These are phyloP conservation scores for Drosophila picticornis DNA, from an alignment of 2,888 invertebrate genomes.

Conservation along the genomic window DNA sequence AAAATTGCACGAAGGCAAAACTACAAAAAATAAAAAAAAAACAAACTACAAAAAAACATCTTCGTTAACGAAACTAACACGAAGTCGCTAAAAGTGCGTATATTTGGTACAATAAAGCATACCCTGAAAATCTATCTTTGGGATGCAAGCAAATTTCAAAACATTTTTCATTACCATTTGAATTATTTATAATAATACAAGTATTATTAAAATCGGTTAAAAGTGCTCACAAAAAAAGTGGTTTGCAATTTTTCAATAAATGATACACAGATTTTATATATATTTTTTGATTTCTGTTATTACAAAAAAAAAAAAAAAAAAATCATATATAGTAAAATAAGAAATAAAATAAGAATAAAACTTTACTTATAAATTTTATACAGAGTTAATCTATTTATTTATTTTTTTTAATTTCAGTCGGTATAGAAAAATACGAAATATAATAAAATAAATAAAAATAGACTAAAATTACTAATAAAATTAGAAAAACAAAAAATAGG, in stretches of 20 bases:
- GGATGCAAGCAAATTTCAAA: not conserved
- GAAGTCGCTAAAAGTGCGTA: constrained; percentile 67
- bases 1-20: constrained; percentile 66
- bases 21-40: constrained; percentile 12
- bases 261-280: not conserved
- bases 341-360: not conserved
- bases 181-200: no score
- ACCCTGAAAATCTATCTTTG: constrained; percentile 8
- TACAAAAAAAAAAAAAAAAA: not conserved
- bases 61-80: constrained; percentile 70
- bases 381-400: not conserved
- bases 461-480: not conserved
- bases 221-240: not conserved
- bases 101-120: not conserved
- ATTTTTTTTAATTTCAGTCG: not conserved
- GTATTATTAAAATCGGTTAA: not conserved
- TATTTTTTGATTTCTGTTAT: not conserved
- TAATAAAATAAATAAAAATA: not conserved
- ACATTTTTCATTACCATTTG: fast-evolving
- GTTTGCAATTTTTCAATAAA: not conserved
- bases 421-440: not conserved
- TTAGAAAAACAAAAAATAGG: not conserved
- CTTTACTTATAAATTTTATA: not conserved
- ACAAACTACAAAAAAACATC: constrained; percentile 66
- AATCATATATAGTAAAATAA: not conserved